Conservation (phyloP, 2,113 vertebrate species). For the Tyrannus savana region DNA sequence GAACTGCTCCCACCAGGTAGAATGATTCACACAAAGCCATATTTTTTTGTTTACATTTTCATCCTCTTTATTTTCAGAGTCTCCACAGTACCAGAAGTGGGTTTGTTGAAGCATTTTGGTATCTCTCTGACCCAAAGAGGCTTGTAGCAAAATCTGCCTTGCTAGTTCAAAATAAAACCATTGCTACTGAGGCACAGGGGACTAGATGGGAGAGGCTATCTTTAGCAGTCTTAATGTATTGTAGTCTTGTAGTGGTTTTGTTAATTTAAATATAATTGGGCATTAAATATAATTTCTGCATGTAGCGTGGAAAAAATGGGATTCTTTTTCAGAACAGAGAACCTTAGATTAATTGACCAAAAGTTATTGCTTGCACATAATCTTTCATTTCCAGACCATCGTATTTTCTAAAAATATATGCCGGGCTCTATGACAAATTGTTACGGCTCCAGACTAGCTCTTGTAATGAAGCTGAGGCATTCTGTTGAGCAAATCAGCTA, state of each 20-base stretch:
- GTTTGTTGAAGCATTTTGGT: not conserved
- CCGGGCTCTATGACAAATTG: not conserved
- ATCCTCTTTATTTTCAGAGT: not conserved
- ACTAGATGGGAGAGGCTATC: conserved; percentile 29
- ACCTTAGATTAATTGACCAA: conserved; percentile 31
- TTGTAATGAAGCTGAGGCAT: not conserved
- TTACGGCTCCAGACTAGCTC: conserved; percentile 1
- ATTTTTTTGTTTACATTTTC: not conserved
- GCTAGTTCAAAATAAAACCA: not conserved
- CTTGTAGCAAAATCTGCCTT: not conserved
- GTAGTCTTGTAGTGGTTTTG: conserved; percentile 14
- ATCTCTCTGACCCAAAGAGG: not conserved
- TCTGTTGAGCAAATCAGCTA: conserved; percentile 5
- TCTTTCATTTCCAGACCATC: conserved; percentile 26
- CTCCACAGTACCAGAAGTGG: not conserved
- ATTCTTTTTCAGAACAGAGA: not conserved
- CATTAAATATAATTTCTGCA: not conserved
- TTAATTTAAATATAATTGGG: conserved; percentile 18
- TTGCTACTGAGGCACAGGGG: not conserved
- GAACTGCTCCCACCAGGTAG: not conserved
- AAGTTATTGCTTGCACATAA: not conserved
- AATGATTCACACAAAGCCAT: not conserved
- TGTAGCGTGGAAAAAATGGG: conserved; percentile 17
- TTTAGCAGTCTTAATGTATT: conserved; percentile 15
- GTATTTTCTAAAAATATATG: conserved; percentile 26